Evolutionary conservation across 1,140 invertebrate genomes (phyloP).

Genomic region (Drosophila oshimai): DNA sequence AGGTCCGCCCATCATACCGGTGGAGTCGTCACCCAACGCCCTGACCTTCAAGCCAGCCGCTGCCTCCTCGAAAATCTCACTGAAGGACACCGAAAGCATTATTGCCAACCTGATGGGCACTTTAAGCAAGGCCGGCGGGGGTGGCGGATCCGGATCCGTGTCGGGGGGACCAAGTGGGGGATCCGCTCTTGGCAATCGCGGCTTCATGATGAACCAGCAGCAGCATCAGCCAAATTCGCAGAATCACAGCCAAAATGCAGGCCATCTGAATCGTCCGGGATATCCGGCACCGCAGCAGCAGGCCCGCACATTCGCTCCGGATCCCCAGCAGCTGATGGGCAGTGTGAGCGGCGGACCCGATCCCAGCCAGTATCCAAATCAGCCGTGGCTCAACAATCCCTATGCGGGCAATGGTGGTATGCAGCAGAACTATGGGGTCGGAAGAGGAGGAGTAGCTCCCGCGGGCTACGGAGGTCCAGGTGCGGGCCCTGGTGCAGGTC

Average conservation of each 20-base stretch:
- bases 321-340: background rate
- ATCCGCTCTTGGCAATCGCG: conserved; percentile 57
- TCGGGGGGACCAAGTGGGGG: background rate
- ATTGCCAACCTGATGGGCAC: conserved; percentile 87
- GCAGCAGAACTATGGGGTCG: conserved; percentile 21
- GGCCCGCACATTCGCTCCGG: background rate
- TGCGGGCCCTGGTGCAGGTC: background rate
- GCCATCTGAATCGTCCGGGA: background rate
- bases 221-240: conserved; percentile 11
- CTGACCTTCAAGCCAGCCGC: conserved; percentile 72
- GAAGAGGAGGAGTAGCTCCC: background rate
- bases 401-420: conserved; percentile 7
- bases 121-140: conserved; percentile 72
- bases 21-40: conserved; percentile 48
- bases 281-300: conserved; percentile 15
- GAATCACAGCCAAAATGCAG: background rate
- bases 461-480: background rate
- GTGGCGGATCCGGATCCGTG: background rate
- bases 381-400: conserved; percentile 26
- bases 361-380: background rate
- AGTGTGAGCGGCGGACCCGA: background rate
- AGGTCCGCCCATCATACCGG: conserved; percentile 14
- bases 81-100: conserved; percentile 85
- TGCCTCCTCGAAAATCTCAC: conserved; percentile 81
- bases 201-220: conserved; percentile 6